Conservation (phyloP, 1,140 invertebrate species). For the Scaptodrosophila lebanonensis region DNA sequence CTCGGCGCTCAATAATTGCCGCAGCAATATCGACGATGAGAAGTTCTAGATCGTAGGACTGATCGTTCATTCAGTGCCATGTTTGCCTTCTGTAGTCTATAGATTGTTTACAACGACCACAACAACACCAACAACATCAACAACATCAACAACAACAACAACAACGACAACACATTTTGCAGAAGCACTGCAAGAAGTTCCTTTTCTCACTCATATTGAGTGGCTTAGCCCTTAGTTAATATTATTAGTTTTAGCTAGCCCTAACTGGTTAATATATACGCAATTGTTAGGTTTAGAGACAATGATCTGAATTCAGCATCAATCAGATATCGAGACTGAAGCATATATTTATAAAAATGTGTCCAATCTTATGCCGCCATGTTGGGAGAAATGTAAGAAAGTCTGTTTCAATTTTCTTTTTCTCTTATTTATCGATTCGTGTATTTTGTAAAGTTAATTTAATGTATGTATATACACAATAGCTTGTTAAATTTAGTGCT, state of each 20-base stretch:
- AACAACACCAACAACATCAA: no score
- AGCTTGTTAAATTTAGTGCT: no score
- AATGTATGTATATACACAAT: no score
- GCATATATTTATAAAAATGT: no score
- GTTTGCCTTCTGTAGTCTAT: constrained; percentile 36
- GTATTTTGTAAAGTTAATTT: no score
- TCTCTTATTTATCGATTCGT: no score
- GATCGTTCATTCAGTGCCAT: constrained; percentile 46
- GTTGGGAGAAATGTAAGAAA: no score
- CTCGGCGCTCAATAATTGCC: constrained; percentile 80
- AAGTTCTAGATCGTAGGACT: constrained; percentile 57
- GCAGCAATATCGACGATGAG: constrained; percentile 71
- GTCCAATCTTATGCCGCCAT: no score
- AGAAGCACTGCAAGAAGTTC: constrained; percentile 54
- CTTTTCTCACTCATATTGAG: constrained; percentile 69
- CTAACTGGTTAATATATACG: no score
- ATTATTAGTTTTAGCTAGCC: constrained; percentile 27
- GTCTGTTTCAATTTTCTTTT: no score
- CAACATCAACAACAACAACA: constrained; percentile 33
- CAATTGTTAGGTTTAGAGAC: background rate
- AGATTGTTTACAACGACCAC: constrained; percentile 24
- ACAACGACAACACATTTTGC: constrained; percentile 44
- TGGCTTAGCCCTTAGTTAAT: constrained; percentile 38
- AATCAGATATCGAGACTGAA: no score
- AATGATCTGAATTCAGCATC: constrained; percentile 8